Base-by-base conservation (phyloP, 2,888 invertebrate species). In the Agrochola lota region DNA sequence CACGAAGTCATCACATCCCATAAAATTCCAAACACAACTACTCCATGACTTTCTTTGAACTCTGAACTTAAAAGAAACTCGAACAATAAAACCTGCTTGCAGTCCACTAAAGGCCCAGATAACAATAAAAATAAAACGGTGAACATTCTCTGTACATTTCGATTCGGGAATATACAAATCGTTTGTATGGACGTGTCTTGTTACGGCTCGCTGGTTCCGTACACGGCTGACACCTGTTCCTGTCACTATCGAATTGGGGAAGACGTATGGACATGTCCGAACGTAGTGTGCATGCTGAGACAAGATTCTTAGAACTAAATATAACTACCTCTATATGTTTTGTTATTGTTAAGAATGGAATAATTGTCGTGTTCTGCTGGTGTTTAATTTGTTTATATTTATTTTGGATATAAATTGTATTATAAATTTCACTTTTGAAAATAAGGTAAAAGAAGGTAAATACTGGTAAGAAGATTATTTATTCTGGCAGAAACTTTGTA, bases 221-320 rank as follows among this genome's bases (percentile, higher is more conserved):
- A 86, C 88, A 87, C 88, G 87, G 78, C 90, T 89, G 93, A 93
- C 94, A 94, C 94, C 94, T 94, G 94, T 91, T 91, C 89, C 87
- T 90, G 91, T 91, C 91, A 91, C 88, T 87, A 90, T 90, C 88
- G 91, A 93, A 91, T 91, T 91, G 90, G 91, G 90, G 77, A 90
- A 92, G 92, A 92, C 89, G 88, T 91, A 92, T 91, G 85, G 85
- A 86, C 70, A 82, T 71, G 80, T 77, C 78, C 83, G 77, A 77
- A 23, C 64, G 30, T 84, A 62, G 62, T 74, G 79, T 79, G 74
- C 83, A 81, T 71, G 77, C 68, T 59, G 76, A 81, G 80, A 84
- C 81, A 83, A 77, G 71, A 70, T 87, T 83, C 82, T 79, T 59
- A 63, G 15, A 57, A 52, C 59, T 60, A 59, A 73, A 77, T 59